Percentiles rank a stretch among this genome's conserved stretches.
These are phyloP conservation scores for Symphodus melops DNA, from an alignment of 2,113 vertebrate species.

Conservation along the genomic window DNA sequence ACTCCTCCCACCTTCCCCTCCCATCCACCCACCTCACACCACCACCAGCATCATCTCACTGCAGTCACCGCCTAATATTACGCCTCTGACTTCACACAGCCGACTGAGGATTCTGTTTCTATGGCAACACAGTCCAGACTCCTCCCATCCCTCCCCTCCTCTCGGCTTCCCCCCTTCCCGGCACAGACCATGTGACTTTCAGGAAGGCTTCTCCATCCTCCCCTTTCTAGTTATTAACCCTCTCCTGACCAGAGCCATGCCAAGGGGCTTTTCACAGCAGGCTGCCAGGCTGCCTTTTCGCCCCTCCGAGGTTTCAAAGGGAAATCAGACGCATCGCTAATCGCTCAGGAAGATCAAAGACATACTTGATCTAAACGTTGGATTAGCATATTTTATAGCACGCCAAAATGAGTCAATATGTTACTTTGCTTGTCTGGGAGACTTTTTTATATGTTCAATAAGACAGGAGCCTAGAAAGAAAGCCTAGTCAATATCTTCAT, in stretches of 20 bases:
- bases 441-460: not conserved
- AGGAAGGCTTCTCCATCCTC: constrained; percentile 79
- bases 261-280: constrained; percentile 66
- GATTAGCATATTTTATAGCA: constrained; percentile 66
- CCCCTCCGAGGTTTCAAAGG: constrained; percentile 62
- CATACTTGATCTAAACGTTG: constrained; percentile 65
- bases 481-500: not conserved
- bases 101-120: constrained; percentile 82
- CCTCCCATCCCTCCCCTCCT: constrained; percentile 45
- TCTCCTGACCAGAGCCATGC: constrained; percentile 57
- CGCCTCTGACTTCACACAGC: constrained; percentile 82
- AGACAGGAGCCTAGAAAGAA: not conserved
- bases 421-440: constrained; percentile 4
- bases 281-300: constrained; percentile 51
- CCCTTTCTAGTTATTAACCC: constrained; percentile 81
- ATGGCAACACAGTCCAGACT: constrained; percentile 78
- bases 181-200: constrained; percentile 81
- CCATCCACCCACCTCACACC: constrained; percentile 67
- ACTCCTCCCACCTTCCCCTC: constrained; percentile 16
- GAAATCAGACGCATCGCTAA: constrained; percentile 61
- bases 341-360: constrained; percentile 71
- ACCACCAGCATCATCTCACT: constrained; percentile 65
- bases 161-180: constrained; percentile 56
- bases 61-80: constrained; percentile 81
- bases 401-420: constrained; percentile 40